These are phyloP conservation scores for Rotaria sp. DNA, from an alignment of 2,888 invertebrate genomes.

Conservation along the genomic window DNA sequence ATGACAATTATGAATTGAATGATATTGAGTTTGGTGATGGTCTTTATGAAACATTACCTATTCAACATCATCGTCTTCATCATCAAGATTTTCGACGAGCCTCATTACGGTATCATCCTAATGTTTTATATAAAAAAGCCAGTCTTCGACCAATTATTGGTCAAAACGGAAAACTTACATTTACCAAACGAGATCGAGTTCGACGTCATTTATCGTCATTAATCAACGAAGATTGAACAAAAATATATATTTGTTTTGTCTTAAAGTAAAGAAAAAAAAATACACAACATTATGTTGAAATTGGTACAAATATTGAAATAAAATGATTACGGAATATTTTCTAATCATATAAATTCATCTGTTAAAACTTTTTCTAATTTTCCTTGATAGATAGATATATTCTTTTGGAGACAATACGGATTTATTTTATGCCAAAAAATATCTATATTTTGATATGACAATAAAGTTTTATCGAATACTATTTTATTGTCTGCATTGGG, in stretches of 20 bases:
- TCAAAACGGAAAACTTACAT: background rate
- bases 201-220: background rate
- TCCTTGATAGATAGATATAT: no score
- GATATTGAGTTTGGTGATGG: background rate
- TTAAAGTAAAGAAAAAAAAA: background rate
- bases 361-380: no score
- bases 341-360: background rate
- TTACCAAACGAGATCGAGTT: background rate
- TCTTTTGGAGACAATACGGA: no score
- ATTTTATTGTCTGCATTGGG: no score
- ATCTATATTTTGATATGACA: no score
- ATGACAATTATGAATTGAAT: background rate
- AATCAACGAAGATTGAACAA: background rate
- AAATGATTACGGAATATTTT: background rate
- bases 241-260: background rate
- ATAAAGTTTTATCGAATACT: no score
- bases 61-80: background rate
- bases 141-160: constrained; percentile 7
- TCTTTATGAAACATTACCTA: background rate
- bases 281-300: background rate
- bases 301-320: background rate
- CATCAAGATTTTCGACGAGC: background rate
- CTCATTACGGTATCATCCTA: background rate
- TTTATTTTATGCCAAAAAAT: no score
- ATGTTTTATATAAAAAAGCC: background rate